Evolutionary conservation across 2,113 vertebrate species (phyloP).

Genomic region (Chaenogobius annularis): DNA sequence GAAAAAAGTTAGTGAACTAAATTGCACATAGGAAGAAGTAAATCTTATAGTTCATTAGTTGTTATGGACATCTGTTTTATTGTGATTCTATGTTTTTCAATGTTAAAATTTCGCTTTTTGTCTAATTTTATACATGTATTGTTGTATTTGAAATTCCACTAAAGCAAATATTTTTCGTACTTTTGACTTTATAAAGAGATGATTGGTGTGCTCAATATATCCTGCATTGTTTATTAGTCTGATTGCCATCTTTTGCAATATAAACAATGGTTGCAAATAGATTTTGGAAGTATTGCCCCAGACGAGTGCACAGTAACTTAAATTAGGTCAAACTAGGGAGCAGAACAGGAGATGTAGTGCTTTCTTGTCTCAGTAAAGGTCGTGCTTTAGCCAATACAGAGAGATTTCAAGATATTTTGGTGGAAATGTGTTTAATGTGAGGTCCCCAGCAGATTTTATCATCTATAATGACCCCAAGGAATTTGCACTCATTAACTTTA

Average conservation of each 20-base stretch:
- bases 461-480: too few relatives aligned
- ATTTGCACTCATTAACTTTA: too few relatives aligned
- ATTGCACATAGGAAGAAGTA: too few relatives aligned
- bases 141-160: background rate
- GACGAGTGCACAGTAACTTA: background rate
- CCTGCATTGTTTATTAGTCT: background rate
- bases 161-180: background rate
- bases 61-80: too few relatives aligned
- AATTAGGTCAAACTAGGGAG: background rate
- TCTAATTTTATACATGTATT: slow-evolving; percentile 12
- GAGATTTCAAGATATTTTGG: background rate
- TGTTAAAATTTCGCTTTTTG: too few relatives aligned
- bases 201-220: background rate
- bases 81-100: too few relatives aligned
- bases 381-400: background rate
- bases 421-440: background rate
- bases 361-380: background rate
- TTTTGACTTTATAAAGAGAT: background rate
- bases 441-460: background rate
- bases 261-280: background rate
- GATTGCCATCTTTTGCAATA: background rate
- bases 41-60: too few relatives aligned
- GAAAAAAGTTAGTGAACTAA: too few relatives aligned
- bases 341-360: background rate
- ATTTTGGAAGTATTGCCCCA: background rate